A percentile compares a stretch with the other conserved stretches of the same genome.
Conservation (phyloP, 1,140 invertebrate genomes). For the Geopemphigus sp. region DNA sequence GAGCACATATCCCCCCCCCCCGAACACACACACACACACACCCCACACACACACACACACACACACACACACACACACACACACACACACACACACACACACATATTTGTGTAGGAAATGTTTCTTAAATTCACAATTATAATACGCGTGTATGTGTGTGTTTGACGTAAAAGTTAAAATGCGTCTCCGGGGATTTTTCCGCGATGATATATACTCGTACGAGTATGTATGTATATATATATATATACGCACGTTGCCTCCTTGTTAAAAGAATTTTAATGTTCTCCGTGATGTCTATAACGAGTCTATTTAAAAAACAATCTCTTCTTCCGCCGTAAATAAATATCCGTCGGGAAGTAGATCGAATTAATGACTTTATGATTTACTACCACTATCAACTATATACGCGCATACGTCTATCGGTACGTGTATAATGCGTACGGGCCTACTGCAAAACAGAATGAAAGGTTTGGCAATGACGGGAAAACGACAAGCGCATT, state of each 20-base stretch:
- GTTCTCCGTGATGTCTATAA: background rate
- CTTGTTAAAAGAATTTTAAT: background rate
- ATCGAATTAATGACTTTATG: conserved; percentile 1
- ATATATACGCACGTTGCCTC: background rate
- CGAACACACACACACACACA: too few relatives aligned
- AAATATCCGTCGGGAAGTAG: too few relatives aligned
- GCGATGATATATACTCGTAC: background rate
- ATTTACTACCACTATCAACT: background rate
- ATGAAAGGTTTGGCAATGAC: conserved; percentile 3
- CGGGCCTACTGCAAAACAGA: too few relatives aligned
- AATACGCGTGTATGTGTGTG: too few relatives aligned
- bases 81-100: too few relatives aligned
- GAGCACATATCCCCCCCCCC: too few relatives aligned
- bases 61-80: too few relatives aligned
- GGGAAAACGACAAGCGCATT: background rate
- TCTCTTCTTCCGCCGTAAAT: background rate
- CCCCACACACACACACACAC: too few relatives aligned
- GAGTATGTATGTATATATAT: too few relatives aligned
- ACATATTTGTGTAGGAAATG: background rate
- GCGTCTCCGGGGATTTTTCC: background rate
- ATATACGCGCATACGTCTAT: too few relatives aligned
- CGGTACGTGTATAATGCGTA: too few relatives aligned
- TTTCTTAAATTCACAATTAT: background rate
- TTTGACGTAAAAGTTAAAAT: background rate
- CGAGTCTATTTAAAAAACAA: background rate